These are phyloP conservation scores for Xanthia icteritia DNA, from an alignment of 2,888 invertebrate genomes.

Conservation along the genomic window DNA sequence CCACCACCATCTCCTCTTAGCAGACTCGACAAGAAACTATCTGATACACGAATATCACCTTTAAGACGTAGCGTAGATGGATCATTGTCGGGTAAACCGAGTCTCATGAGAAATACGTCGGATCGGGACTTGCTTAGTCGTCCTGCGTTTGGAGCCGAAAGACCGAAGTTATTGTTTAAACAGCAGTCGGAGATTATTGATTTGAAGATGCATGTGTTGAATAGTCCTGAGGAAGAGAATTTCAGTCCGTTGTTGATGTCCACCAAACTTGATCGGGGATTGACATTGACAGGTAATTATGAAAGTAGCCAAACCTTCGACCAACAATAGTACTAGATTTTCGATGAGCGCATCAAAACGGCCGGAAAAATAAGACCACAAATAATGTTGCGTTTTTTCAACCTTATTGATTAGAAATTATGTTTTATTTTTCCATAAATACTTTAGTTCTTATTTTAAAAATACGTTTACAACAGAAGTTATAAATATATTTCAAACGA, in stretches of 20 bases:
- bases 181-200: conserved; percentile 88
- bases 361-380: too few species aligned
- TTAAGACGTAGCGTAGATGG: conserved; percentile 83
- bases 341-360: too few species aligned
- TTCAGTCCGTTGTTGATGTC: conserved; percentile 78
- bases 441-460: too few species aligned
- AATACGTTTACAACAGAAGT: too few species aligned
- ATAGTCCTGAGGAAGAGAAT: conserved; percentile 83
- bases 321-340: too few species aligned
- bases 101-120: conserved; percentile 78
- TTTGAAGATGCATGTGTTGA: conserved; percentile 85
- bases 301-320: not conserved
- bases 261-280: conserved; percentile 83
- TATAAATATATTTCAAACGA: too few species aligned
- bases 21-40: conserved; percentile 82
- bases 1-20: conserved; percentile 83
- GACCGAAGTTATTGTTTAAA: conserved; percentile 84
- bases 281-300: conserved; percentile 86
- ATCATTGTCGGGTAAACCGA: conserved; percentile 79
- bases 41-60: conserved; percentile 84
- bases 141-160: conserved; percentile 75
- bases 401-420: too few species aligned
- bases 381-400: too few species aligned
- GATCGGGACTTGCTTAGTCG: conserved; percentile 80
- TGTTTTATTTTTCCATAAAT: too few species aligned